Base-by-base conservation (phyloP, 2,888 invertebrate species). In the Volucella inflata region DNA sequence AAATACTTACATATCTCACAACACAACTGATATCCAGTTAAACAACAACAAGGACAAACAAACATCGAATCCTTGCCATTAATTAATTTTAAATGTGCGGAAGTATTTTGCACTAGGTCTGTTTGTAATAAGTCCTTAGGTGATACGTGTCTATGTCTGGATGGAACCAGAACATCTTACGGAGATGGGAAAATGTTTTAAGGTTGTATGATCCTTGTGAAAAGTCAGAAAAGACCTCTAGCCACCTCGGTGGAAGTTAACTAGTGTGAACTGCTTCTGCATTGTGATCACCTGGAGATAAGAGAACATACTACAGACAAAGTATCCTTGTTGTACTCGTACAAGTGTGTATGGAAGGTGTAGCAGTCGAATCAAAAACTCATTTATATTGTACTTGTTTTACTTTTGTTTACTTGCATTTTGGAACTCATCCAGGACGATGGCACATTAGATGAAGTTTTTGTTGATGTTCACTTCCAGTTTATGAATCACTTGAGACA, bases 401-500 rank as follows among this genome's bases (percentile, higher is more conserved):
- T 53, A 48, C 21, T 80, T 48, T 48, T 74, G 67, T 75, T 70
- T 62, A 70, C 21, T 21, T 21, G 30, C 6, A 30, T 70, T 50
- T 64, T 74, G 83, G 74, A 83, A 74, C 16, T 50, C 57, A 53
- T 74, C 74, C 83, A 78, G 64, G 51, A 57, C 30, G 30, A 30
- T 30, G 30, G 30, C 30, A 46, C 16, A 72, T 62, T 72, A 62
- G 67, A 67, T 16, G 30, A 83, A 74, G 50, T 83, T 83, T 83
- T 78, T 83, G 74, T 78, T 83, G 64, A 67, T 77, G 65, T 64
- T 67, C 82, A 57, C 74, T 74, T 60, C 55, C 16, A 83, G 82
- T 83, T 78, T 78, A 83, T 83, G 83, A 83, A 83, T 83, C 78
- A 78, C 78, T 83, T 78, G 78, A 78, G 83, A 74, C 68, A 55